These are phyloP conservation scores for Lycocerus yunnanus DNA, from an alignment of 2,888 invertebrate genomes.

Conservation along the genomic window DNA sequence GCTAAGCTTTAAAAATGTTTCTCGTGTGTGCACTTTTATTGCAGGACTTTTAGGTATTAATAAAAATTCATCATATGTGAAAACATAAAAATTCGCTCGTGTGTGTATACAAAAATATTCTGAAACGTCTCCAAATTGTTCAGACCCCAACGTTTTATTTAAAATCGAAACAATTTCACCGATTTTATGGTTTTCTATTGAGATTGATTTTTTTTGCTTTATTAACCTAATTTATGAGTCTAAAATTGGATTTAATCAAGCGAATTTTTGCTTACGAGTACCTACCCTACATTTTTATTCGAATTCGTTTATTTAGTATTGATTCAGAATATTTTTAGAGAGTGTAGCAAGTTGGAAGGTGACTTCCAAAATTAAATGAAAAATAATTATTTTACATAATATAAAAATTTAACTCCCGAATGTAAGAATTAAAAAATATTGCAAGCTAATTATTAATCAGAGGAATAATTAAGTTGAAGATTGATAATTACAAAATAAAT, in stretches of 20 bases:
- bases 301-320: not conserved
- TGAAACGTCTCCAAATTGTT: not conserved
- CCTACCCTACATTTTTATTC: not conserved
- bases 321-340: not conserved
- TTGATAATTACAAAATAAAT: too few species aligned
- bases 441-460: too few species aligned
- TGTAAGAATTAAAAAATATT: too few species aligned
- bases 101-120: slow-evolving; percentile 8
- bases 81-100: not conserved
- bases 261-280: not conserved
- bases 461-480: too few species aligned
- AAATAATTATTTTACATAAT: not conserved
- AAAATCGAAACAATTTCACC: slow-evolving; percentile 4
- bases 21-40: not conserved
- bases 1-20: not conserved
- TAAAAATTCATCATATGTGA: not conserved
- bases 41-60: not conserved
- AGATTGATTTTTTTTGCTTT: slow-evolving; percentile 13
- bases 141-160: slow-evolving; percentile 12
- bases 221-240: slow-evolving; percentile 2
- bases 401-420: too few species aligned
- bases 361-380: not conserved
- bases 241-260: not conserved
- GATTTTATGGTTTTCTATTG: slow-evolving; percentile 14
- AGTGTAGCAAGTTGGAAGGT: not conserved